Evolutionary conservation across 2,888 invertebrate genomes (phyloP), one percentile per base, ranked within the genome.

Genomic region (Melipona bicolor): DNA sequence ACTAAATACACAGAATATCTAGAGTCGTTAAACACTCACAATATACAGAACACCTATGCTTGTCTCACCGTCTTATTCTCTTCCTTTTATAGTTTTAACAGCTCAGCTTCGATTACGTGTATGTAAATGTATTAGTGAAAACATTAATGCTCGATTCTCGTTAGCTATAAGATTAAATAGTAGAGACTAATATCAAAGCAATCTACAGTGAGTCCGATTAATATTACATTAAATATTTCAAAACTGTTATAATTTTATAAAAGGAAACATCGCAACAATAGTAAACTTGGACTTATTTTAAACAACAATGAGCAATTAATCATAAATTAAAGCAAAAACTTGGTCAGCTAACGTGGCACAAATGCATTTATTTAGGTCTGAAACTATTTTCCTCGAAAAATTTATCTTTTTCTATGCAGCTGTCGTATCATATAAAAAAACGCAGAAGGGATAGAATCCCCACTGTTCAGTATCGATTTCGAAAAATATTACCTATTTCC

Each of bases 91-190:
- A 56, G 36, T 36, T 36, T 36, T 15, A 32, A n/a, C 50, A 50
- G 36, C 70, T 49, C 54, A 49, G 56, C 64, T 17, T 24, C 64
- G 27, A 75, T 70, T 27, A 27, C 27, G 27, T 27, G 27, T 27
- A 27, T 56, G 19, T 21, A 43, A 61, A 54, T 61, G 27, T 11
- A 64, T 15, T 6, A 4, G 3, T n/a, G 17, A 36, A 24, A 21
- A 52, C 2, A 4, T 59, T 49, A 5, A 27, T 2, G 15, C 59
- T 24, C 17, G 1, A 19, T 52, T 70, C 64, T 27, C 4, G 65
- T 77, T 67, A 77, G 77, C 21, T 13, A 17, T 59, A 24, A 36
- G 36, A 5, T 36, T 36, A 36, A 36, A 65, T 3, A n/a, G n/a
- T n/a, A n/a, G n/a, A 36, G 21, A 17, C 2, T 4, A 52, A 32